Conservation (phyloP, 2,113 vertebrate species). For the Glaucomys volans region DNA sequence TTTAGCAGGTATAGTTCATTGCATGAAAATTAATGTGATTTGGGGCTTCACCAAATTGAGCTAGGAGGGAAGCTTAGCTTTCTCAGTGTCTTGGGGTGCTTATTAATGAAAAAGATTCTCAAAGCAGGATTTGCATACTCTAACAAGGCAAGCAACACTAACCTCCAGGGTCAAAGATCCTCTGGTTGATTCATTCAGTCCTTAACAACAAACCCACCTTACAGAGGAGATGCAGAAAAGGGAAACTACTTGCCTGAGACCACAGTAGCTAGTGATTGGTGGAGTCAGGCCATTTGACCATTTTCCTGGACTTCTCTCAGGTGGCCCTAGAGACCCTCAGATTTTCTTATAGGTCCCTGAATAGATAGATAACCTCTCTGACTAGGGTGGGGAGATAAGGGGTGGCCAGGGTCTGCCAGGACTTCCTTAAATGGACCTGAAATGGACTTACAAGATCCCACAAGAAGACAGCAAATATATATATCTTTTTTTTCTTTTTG, state of each 20-base stretch:
- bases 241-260: neutral
- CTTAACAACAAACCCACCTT: neutral
- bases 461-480: no score
- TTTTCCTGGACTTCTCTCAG: neutral
- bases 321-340: neutral
- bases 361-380: neutral
- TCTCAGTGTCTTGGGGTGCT: neutral
- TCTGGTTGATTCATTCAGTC: neutral
- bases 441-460: neutral
- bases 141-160: neutral
- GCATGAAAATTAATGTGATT: neutral
- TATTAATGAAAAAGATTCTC: neutral
- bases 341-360: neutral
- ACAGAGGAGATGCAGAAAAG: neutral
- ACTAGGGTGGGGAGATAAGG: neutral
- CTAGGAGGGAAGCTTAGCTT: neutral
- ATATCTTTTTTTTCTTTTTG: no score
- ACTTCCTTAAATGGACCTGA: neutral
- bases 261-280: neutral
- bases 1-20: neutral
- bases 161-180: neutral
- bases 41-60: neutral
- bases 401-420: neutral
- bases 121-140: neutral
- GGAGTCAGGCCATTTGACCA: neutral